Evolutionary conservation across 2,113 vertebrate genomes (phyloP).

Genomic region (Chaetorhynchus papuensis): DNA sequence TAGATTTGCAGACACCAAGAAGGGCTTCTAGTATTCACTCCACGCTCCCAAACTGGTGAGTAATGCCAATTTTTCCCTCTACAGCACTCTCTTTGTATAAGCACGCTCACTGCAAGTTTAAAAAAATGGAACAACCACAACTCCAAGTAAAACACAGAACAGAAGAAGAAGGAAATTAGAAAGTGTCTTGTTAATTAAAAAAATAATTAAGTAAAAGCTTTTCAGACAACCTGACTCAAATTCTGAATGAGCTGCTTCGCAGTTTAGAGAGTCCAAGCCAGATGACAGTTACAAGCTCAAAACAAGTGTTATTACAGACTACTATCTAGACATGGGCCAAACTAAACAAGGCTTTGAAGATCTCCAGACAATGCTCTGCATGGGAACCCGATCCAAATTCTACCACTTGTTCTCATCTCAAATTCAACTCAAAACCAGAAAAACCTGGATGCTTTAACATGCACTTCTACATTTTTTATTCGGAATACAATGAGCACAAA

Average conservation of each 20-base stretch:
- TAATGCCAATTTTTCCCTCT: neutral
- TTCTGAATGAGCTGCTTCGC: conserved; percentile 14
- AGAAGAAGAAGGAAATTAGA: conserved; percentile 16
- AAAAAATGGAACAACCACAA: neutral
- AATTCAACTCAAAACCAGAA: conserved; percentile 6
- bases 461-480: neutral
- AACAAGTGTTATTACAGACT: conserved; percentile 40
- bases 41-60: neutral
- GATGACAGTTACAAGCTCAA: conserved; percentile 6
- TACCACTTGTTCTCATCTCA: conserved; percentile 13
- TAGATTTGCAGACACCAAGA: neutral
- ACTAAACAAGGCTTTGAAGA: conserved; percentile 55
- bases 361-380: conserved; percentile 15
- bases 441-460: conserved; percentile 1
- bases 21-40: neutral
- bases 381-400: neutral
- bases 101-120: neutral
- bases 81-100: neutral
- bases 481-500: neutral
- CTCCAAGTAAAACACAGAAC: conserved; percentile 12
- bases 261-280: neutral
- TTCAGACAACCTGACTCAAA: conserved; percentile 35
- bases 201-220: conserved; percentile 54
- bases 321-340: conserved; percentile 37
- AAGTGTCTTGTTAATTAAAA: conserved; percentile 53